Evolutionary conservation across 2,888 invertebrate species (phyloP).

Genomic region (Dione vanillae): DNA sequence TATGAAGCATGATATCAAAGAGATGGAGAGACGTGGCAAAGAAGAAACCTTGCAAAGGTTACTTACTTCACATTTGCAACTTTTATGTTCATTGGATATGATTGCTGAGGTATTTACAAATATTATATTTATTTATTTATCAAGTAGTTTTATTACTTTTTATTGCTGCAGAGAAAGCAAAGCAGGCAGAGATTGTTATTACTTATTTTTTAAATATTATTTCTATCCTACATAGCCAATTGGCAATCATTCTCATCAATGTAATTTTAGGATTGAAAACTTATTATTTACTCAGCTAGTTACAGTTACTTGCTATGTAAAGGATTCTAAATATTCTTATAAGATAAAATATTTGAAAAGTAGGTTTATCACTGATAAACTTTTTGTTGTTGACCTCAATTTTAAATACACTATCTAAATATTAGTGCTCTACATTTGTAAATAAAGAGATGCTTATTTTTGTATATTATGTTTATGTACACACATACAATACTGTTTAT

Average conservation of each 20-base stretch:
- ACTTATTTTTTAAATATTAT: too few relatives aligned
- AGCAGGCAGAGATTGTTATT: too few relatives aligned
- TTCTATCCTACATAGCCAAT: too few relatives aligned
- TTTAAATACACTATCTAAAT: constrained; percentile 9
- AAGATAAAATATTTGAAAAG: constrained; percentile 12
- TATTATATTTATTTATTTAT: too few relatives aligned
- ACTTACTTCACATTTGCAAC: constrained; percentile 87
- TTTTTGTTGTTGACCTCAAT: constrained; percentile 20
- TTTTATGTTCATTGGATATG: constrained; percentile 86
- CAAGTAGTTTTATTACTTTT: too few relatives aligned
- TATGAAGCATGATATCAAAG: constrained; percentile 71
- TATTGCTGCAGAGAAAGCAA: too few relatives aligned
- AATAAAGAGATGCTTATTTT: too few relatives aligned
- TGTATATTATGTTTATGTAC: neutral
- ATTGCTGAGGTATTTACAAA: constrained; percentile 64
- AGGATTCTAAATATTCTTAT: neutral
- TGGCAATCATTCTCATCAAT: too few relatives aligned
- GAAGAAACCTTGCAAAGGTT: constrained; percentile 84
- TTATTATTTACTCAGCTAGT: too few relatives aligned
- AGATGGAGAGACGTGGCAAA: constrained; percentile 72
- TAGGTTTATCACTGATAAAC: constrained; percentile 4
- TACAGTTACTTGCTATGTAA: too few relatives aligned
- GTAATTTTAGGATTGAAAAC: too few relatives aligned
- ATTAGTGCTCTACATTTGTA: neutral
- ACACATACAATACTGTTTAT: too few relatives aligned